These are phyloP conservation scores for Gila orcuttii DNA, from an alignment of 2,113 vertebrate genomes.

Conservation along the genomic window DNA sequence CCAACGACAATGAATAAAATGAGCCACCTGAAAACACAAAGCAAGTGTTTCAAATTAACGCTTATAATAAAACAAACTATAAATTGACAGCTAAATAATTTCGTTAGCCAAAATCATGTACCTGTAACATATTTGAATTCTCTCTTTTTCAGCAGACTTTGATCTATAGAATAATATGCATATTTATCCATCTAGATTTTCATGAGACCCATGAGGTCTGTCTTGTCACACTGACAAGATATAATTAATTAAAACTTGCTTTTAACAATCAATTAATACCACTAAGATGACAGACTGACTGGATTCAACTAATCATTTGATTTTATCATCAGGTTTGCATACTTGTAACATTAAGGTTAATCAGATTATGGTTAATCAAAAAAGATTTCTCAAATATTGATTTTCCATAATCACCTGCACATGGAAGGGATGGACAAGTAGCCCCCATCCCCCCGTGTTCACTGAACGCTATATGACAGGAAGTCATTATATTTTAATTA, in stretches of 20 bases:
- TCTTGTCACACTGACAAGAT: neutral
- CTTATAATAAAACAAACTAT: no score
- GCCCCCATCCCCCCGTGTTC: neutral
- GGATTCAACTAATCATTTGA: slow-evolving; percentile 1
- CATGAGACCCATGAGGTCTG: neutral
- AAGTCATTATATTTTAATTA: neutral
- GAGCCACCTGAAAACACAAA: neutral
- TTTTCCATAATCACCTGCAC: neutral
- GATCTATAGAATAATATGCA: neutral
- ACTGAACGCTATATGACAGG: neutral
- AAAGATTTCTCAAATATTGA: slow-evolving; percentile 17
- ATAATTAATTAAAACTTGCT: slow-evolving; percentile 11
- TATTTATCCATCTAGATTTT: neutral
- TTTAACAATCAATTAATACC: neutral
- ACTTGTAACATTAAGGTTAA: neutral
- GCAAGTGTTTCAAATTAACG: neutral
- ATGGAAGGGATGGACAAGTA: neutral
- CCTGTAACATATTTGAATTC: neutral
- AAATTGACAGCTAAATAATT: neutral
- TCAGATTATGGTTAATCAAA: neutral
- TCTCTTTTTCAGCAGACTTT: neutral
- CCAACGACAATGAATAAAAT: neutral
- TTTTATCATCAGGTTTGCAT: neutral
- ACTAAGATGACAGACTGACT: neutral
- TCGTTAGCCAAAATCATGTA: neutral